Base-by-base conservation (phyloP, 2,888 invertebrate species). In the Furcula furcula region DNA sequence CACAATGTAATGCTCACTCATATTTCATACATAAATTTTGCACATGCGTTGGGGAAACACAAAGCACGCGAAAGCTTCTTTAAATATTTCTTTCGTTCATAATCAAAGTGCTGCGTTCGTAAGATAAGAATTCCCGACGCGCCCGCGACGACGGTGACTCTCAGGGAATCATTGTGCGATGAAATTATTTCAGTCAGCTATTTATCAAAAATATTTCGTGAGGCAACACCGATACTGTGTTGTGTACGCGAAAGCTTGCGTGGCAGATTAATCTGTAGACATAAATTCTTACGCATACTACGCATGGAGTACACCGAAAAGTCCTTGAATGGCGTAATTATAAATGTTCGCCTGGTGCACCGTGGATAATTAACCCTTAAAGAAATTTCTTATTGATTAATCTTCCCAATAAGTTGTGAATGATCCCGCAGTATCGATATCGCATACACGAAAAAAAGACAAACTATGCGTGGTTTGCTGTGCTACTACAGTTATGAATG, bases 51-150 rank as follows among this genome's bases (percentile, higher is more conserved):
- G 61, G 66, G 59, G 60, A 70, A 78, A 76, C 69, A 74, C 72
- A 79, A 78, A 78, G 76, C 71, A 71, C 60, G 64, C 64, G 55
- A 72, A 74, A 66, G 72, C 74, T 75, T 81, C 78, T 81, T 84
- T 78, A 83, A 85, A 85, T 84, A 87, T 86, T 84, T 81, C 76
- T 76, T 76, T 75, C 76, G 67, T 75, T 77, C 73, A 76, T 84
- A 86, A 85, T 87, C 85, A 86, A 84, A 85, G 78, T 80, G 80
- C 83, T 86, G 84, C 70, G 83, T 85, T 75, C 61, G 69, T 62
- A 57, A 79, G 86, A 86, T 87, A 86, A 86, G 85, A 83, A 85
- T 84, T 81, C 78, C 75, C 76, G 45, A 62, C 74, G 77, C 76
- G 74, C 73, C 69, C 76, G 74, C 73, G 69, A 58, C 61, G 67